Base-by-base conservation (phyloP, 2,888 invertebrate genomes). In the Lobophora halterata region DNA sequence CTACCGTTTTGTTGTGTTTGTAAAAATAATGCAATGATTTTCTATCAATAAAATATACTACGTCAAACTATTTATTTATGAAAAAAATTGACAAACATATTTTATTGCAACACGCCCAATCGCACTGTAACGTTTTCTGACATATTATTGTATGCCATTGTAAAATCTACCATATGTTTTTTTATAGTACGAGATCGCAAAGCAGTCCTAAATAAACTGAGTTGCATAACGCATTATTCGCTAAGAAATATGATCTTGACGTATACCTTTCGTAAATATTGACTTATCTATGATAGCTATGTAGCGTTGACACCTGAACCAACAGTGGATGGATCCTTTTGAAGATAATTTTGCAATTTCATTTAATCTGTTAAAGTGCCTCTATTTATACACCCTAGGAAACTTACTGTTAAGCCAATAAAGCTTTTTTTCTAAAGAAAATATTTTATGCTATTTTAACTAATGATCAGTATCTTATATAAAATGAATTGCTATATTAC, bases 161-260 rank as follows among this genome's bases (percentile, higher is more conserved):
- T n/a, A n/a, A 3, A 17, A 17, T 6, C 3, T 3, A 14, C 5
- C 5, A 3, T 14, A 5, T 3, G 6, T 26, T 49, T 32, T 37
- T 8, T 49, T 51, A 38, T 31, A 14, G 38, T 28, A 29, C 37
- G 35, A 37, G 50, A 55, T 55, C 32, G 34, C 43, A 37, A 53
- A 52, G 38, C 42, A 48, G 58, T 75, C 82, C 83, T 82, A 79
- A 79, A 57, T 63, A 80, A 83, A 83, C 77, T 37, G 44, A 47
- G 50, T 81, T 81, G 79, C 75, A 76, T 72, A 80, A 80, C 59
- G 67, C 65, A 60, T 67, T 69, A 71, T 75, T 71, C 69, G 71
- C 71, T 55, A 66, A 72, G 80, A 80, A 81, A 83, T 79, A 78
- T 79, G 72, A 83, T 79, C 72, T 62, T 56, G 59, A 61, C 57